Percentiles rank a stretch among this genome's conserved stretches.
Evolutionary conservation across 2,888 invertebrate species (phyloP).

Genomic region (Perdita meconis): DNA sequence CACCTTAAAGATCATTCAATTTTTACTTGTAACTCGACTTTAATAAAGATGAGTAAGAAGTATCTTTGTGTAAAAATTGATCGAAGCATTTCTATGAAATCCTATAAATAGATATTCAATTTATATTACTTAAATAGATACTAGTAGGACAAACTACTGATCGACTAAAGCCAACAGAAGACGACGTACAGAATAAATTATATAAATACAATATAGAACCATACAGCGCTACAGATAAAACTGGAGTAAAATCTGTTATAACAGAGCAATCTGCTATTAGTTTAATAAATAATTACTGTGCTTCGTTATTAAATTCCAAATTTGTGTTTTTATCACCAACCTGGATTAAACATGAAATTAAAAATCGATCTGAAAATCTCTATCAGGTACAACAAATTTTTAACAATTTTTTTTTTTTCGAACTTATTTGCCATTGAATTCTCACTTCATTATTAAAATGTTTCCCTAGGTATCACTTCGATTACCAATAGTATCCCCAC

Average conservation of each 20-base stretch:
- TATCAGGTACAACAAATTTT: slow-evolving; percentile 47
- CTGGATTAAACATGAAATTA: slow-evolving; percentile 70
- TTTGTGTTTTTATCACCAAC: slow-evolving; percentile 71
- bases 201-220: slow-evolving; percentile 86
- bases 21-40: neutral
- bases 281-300: slow-evolving; percentile 93
- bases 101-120: too few species aligned
- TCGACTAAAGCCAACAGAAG: slow-evolving; percentile 85
- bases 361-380: rapidly evolving
- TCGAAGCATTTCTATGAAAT: too few species aligned
- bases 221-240: slow-evolving; percentile 79
- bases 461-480: slow-evolving; percentile 86
- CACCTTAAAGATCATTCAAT: neutral
- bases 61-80: too few species aligned
- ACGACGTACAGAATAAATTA: slow-evolving; percentile 85
- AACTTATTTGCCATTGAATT: neutral
- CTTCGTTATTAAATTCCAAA: slow-evolving; percentile 86
- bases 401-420: neutral
- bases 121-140: slow-evolving; percentile 81
- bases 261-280: slow-evolving; percentile 87
- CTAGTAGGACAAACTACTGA: slow-evolving; percentile 86
- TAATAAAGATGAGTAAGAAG: too few species aligned
- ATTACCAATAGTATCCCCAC: slow-evolving; percentile 91
- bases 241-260: slow-evolving; percentile 79
- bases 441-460: slow-evolving; percentile 8